Percentiles rank a stretch among this genome's conserved stretches.
Evolutionary conservation across 2,113 vertebrate species (phyloP).

Genomic region (Xenopus laevis): DNA sequence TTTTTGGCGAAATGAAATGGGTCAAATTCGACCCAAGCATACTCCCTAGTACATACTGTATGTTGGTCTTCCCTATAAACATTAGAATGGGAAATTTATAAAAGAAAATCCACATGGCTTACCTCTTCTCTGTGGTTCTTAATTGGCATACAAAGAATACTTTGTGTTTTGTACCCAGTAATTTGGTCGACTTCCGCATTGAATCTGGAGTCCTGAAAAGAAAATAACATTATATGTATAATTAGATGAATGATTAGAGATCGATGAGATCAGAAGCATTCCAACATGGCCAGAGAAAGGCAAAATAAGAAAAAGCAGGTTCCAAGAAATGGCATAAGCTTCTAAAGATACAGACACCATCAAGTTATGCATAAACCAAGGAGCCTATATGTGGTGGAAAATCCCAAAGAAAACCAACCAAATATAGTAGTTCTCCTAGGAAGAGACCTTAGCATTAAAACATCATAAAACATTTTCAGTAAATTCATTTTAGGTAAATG

Average conservation of each 20-base stretch:
- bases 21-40: too few species aligned
- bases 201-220: constrained; percentile 85
- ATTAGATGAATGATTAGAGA: constrained; percentile 41
- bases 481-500: too few species aligned
- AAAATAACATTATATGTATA: constrained; percentile 51
- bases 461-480: too few species aligned
- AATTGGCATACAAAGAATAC: constrained; percentile 96
- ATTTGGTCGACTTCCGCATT: constrained; percentile 96
- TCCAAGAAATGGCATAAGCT: too few species aligned
- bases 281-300: constrained; percentile 2
- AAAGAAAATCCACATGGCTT: constrained; percentile 45
- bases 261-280: constrained; percentile 39
- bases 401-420: too few species aligned
- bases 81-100: constrained; percentile 5
- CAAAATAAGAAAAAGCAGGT: not conserved
- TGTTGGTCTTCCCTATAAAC: not conserved
- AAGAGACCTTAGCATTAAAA: too few species aligned
- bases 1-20: too few species aligned
- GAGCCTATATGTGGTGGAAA: too few species aligned
- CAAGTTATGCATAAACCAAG: too few species aligned
- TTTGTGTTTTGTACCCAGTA: constrained; percentile 96
- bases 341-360: too few species aligned
- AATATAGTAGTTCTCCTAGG: too few species aligned
- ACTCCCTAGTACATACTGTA: too few species aligned
- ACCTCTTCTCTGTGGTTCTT: constrained; percentile 96